Percentiles rank a stretch among this genome's conserved stretches.
Evolutionary conservation across 1,140 invertebrate species (phyloP).

Genomic region (Vanessa atalanta): DNA sequence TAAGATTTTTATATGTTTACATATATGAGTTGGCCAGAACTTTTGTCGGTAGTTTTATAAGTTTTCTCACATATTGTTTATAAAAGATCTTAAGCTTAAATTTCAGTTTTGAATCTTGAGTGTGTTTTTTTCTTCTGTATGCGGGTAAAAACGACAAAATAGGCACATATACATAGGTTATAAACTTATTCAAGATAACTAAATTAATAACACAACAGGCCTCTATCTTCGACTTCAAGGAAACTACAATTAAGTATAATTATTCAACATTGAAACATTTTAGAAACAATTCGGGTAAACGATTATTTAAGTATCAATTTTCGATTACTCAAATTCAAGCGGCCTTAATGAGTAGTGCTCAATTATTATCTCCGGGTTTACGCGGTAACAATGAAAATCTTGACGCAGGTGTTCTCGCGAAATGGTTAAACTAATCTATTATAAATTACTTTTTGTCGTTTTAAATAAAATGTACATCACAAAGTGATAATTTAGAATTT

Average conservation of each 20-base stretch:
- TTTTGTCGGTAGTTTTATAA: too few species aligned
- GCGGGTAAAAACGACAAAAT: too few species aligned
- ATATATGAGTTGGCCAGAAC: too few species aligned
- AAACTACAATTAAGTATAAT: constrained; percentile 37
- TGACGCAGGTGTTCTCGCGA: constrained; percentile 54
- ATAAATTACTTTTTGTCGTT: not conserved
- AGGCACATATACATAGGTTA: too few species aligned
- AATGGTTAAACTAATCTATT: constrained; percentile 1
- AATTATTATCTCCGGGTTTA: constrained; percentile 61
- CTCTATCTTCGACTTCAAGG: not conserved
- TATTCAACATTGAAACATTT: constrained; percentile 33
- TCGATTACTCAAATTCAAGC: constrained; percentile 29
- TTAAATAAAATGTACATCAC: not conserved
- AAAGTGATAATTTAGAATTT: not conserved
- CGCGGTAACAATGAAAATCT: constrained; percentile 39
- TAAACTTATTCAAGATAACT: too few species aligned
- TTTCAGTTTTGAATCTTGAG: too few species aligned
- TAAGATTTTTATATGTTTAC: too few species aligned
- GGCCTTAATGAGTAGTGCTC: constrained; percentile 56
- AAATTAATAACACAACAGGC: too few species aligned
- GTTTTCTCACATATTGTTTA: too few species aligned
- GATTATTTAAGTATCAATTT: constrained; percentile 26
- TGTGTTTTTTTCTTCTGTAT: too few species aligned
- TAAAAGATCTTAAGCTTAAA: too few species aligned
- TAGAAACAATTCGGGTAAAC: constrained; percentile 33